Conservation (phyloP, 2,797 vertebrate genomes). For the Bovichtus diacanthus region DNA sequence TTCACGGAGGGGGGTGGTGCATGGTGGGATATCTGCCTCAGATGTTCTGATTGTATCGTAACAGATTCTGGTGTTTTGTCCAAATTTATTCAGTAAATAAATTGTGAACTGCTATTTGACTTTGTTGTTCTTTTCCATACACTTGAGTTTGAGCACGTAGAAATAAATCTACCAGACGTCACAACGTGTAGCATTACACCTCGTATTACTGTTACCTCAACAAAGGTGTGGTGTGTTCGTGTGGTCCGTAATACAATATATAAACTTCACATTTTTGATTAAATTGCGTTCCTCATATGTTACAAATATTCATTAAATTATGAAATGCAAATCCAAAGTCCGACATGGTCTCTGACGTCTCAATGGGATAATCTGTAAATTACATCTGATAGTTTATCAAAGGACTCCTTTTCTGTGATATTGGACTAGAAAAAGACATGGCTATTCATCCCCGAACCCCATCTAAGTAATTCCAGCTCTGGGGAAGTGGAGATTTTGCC, state of each 20-base stretch:
- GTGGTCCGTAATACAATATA: background rate
- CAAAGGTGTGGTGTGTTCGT: background rate
- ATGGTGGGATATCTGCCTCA: slow-evolving; percentile 98
- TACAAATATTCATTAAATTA: background rate
- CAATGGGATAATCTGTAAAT: slow-evolving; percentile 43
- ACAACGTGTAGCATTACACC: background rate
- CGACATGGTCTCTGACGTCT: background rate
- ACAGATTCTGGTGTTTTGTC: slow-evolving; percentile 99
- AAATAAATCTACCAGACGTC: background rate
- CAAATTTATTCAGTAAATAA: slow-evolving; percentile 99
- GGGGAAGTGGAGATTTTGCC: background rate
- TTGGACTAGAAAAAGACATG: background rate
- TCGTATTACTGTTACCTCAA: background rate
- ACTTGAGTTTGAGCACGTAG: background rate
- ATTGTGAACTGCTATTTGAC: slow-evolving; percentile 94
- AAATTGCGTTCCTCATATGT: background rate
- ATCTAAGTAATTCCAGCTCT: background rate
- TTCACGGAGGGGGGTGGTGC: slow-evolving; percentile 90
- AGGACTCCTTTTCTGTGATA: slow-evolving; percentile 29
- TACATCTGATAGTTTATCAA: slow-evolving; percentile 28
- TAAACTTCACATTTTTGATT: background rate
- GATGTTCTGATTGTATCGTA: slow-evolving; percentile 99
- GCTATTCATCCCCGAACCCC: background rate
- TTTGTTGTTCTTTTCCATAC: slow-evolving; percentile 20
- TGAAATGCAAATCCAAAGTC: background rate